Percentiles rank a stretch among this genome's conserved stretches.
Conservation (phyloP, 2,113 vertebrate species). For the Axis porcinus region DNA sequence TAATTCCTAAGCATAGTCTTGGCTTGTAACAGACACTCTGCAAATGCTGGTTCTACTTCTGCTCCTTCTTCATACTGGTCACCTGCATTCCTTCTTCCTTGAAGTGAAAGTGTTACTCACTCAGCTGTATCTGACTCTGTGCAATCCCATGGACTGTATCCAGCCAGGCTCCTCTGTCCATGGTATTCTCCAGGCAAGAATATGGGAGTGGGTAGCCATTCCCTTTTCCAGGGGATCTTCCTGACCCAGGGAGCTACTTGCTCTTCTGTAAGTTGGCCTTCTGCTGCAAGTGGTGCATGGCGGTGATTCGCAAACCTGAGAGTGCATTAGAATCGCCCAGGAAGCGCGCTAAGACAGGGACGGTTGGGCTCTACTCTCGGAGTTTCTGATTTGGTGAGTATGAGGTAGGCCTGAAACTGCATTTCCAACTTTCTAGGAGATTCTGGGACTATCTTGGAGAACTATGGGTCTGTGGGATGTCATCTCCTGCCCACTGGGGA, state of each 20-base stretch:
- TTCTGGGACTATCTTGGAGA: background rate
- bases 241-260: background rate
- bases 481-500: background rate
- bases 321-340: accelerated
- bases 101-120: background rate
- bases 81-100: background rate
- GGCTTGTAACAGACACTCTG: background rate
- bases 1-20: background rate
- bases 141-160: background rate
- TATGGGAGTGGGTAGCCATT: background rate
- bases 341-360: background rate
- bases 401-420: background rate
- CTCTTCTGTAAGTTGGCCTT: background rate
- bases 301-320: background rate
- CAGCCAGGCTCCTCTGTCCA: background rate
- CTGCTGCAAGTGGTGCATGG: background rate
- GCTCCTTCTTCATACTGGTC: background rate
- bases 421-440: background rate
- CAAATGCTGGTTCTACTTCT: background rate
- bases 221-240: background rate
- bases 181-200: background rate
- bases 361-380: background rate
- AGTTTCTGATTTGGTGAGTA: background rate
- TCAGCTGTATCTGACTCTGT: background rate
- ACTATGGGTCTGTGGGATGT: background rate